These are phyloP conservation scores for Poecilobothrus nobilitatus DNA, from an alignment of 2,888 invertebrate genomes.

Conservation along the genomic window DNA sequence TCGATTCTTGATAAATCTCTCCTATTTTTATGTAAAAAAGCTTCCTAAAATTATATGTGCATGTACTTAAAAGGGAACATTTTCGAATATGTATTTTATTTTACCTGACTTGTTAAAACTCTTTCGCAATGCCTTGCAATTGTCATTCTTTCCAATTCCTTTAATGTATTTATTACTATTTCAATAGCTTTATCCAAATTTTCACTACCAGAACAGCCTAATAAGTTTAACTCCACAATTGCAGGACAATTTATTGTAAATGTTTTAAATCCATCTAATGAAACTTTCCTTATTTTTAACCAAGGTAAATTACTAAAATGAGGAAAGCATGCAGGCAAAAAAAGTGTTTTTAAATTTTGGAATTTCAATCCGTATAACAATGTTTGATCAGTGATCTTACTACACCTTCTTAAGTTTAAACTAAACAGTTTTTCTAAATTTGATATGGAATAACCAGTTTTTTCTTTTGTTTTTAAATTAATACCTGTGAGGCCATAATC, in stretches of 20 bases:
- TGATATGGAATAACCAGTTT: background rate
- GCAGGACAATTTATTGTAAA: slow-evolving; percentile 1
- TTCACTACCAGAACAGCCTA: background rate
- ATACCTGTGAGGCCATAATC: slow-evolving; percentile 7
- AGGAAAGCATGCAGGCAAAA: slow-evolving; percentile 8
- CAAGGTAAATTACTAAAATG: background rate
- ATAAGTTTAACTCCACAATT: background rate
- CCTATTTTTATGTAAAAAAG: background rate
- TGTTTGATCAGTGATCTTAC: background rate
- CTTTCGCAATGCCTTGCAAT: slow-evolving; percentile 2
- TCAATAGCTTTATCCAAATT: background rate
- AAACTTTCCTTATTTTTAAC: slow-evolving; percentile 5
- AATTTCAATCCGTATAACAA: background rate
- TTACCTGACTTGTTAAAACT: background rate
- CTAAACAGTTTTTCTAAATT: background rate
- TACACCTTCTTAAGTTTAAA: background rate
- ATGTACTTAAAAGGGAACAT: no score
- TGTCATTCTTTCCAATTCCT: background rate
- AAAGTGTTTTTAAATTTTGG: background rate
- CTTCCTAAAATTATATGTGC: background rate
- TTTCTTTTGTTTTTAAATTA: background rate
- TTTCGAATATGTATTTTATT: no score
- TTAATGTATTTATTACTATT: background rate
- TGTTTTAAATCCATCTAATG: background rate
- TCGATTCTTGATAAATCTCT: slow-evolving; percentile 3